Base-by-base conservation (phyloP, 92 coral and sea anemone genomes). In the Actinernus sp. region DNA sequence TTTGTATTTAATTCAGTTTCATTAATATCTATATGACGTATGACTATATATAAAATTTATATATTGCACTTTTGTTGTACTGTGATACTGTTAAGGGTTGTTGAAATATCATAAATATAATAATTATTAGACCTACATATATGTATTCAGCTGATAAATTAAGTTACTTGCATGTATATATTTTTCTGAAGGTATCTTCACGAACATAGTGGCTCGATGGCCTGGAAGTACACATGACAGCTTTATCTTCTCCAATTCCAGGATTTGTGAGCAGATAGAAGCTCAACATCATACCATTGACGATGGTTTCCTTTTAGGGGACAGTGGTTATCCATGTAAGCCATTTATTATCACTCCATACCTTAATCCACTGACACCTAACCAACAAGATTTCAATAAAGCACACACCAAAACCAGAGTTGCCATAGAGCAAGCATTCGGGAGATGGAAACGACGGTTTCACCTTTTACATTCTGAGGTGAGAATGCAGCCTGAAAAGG, bases 311-410 rank as follows among this genome's bases (percentile, higher is more conserved):
- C 71, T 73, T 29, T 28, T 83, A 23, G 92, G 88, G 30, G 89
- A 74, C 62, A 74, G 85, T 65, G 80, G 92, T 22, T 70, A 75
- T 68, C 75, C 65, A 31, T 71, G 83, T 52, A 75, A 54, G 59
- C 85, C 84, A 4, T 87, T 49, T 49, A 56, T 87, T 29, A 81
- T 87, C 78, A 82, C 93, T 16, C 82, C 89, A 40, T 82, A 74
- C 45, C 63, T 64, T 22, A 43, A 72, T 49, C 89, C 86, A 24
- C 29, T 22, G 61, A 75, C 68, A 31, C 73, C 74, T 16, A 41
- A 58, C 52, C 82, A 87, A 58, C 61, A 73, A 26, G 34, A n/a
- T 2, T 87, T 46, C 71, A 86, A 84, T 55, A 39, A 32, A 26
- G 62, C 88, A 36, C 88, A 70, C 56, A 65, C 72, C 34, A 55